phyloP scores from a whole-genome alignment of 2,888 invertebrate species.

The Zootermopsis nevadensis region DNA sequence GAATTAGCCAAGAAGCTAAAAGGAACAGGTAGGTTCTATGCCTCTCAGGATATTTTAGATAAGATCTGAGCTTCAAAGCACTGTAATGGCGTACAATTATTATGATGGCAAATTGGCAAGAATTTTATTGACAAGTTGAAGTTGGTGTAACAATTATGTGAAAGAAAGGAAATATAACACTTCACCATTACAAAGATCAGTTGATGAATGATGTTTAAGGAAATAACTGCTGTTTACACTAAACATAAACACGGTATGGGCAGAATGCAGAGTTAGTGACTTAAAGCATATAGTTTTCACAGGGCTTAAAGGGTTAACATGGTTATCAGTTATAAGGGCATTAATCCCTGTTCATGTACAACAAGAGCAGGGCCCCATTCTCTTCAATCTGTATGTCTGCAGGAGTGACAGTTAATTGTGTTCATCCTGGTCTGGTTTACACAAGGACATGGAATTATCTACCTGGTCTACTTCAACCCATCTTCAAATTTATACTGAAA shows the following conservation, averaged over 20 bases:
- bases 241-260: no score
- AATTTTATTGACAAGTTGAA: background rate
- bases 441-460: conserved; percentile 53
- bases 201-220: no score
- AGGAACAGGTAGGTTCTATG: conserved; percentile 57
- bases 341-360: no score
- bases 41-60: background rate
- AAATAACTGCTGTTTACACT: no score
- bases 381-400: background rate
- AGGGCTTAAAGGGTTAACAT: no score
- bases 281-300: no score
- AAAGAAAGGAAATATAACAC: background rate
- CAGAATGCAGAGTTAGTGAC: no score
- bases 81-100: background rate
- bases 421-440: conserved; percentile 60
- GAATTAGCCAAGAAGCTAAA: conserved; percentile 64
- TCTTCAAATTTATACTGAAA: background rate
- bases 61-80: background rate
- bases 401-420: conserved; percentile 58
- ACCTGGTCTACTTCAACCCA: background rate
- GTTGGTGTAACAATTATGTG: background rate
- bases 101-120: background rate
- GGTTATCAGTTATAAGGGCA: no score
- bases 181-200: background rate
- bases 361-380: background rate